Evolutionary conservation across 2,888 invertebrate species (phyloP).

Genomic region (Chloroclysta siterata): DNA sequence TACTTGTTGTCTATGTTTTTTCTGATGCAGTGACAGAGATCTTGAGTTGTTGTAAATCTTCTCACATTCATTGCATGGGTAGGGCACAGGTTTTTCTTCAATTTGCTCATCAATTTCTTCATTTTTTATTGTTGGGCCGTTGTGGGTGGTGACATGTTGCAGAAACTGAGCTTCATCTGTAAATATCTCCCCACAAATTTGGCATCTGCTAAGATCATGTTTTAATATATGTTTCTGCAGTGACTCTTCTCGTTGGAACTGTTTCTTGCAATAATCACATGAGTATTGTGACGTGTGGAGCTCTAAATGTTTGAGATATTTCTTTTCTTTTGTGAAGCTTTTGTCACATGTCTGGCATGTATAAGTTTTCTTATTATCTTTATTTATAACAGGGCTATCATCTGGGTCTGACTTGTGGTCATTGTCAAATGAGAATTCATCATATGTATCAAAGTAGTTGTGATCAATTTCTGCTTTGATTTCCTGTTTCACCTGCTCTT

Average conservation of each 20-base stretch:
- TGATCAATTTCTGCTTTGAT: slow-evolving; percentile 52
- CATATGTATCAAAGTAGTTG: slow-evolving; percentile 40
- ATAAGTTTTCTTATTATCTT: slow-evolving; percentile 35
- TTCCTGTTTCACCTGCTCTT: slow-evolving; percentile 53
- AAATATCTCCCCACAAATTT: slow-evolving; percentile 47
- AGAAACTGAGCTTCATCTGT: slow-evolving; percentile 44
- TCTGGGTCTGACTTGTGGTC: slow-evolving; percentile 44
- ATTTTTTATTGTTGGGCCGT: slow-evolving; percentile 16
- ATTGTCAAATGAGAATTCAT: slow-evolving; percentile 41
- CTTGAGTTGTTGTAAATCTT: not conserved
- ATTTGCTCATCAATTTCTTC: slow-evolving; percentile 9
- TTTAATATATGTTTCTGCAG: slow-evolving; percentile 66
- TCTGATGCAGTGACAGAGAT: slow-evolving; percentile 22
- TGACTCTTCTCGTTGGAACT: slow-evolving; percentile 55
- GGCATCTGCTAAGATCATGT: slow-evolving; percentile 51
- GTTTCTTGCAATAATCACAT: slow-evolving; percentile 63
- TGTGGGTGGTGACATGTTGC: slow-evolving; percentile 43
- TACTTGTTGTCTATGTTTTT: slow-evolving; percentile 45
- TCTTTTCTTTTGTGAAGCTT: slow-evolving; percentile 72
- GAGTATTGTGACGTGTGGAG: slow-evolving; percentile 60
- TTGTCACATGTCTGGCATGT: slow-evolving; percentile 77
- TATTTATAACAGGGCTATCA: slow-evolving; percentile 22
- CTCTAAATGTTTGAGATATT: slow-evolving; percentile 75
- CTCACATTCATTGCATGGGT: slow-evolving; percentile 24
- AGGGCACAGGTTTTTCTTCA: not conserved